Base-by-base conservation (phyloP, 37 sponge, comb jelly and placozoan genomes). In the Halichondria panicea region DNA sequence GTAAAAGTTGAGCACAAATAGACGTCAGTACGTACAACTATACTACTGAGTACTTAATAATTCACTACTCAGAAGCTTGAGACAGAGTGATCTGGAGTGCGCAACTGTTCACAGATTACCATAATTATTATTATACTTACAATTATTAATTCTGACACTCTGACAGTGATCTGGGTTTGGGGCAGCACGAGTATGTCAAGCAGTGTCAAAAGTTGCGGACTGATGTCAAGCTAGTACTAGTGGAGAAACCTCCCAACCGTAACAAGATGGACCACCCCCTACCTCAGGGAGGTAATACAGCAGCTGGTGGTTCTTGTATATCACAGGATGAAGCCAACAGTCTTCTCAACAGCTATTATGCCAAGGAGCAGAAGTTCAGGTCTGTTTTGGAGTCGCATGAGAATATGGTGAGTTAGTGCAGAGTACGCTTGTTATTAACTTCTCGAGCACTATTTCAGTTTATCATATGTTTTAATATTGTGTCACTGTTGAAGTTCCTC, bases 131-230 rank as follows among this genome's bases (percentile, higher is more conserved):
- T n/a, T n/a, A n/a, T n/a, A n/a, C n/a, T n/a, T n/a, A n/a, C n/a
- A 18, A 19, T 21, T 43, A 5, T 32, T 7, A 18, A 37, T 28
- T 59, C 24, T 70, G 35, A 12, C 19, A 43, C 13, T 70, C 76
- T 37, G 22, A 63, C 42, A 79, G 87, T 38, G 32, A 73, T 32
- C 43, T n/a, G 1, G 39, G 33, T 0, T 43, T 79, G 19, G 18
- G 55, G 43, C 75, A 79, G 53, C 79, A 79, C 31, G 87, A 80
- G 54, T 86, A 79, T 55, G 61, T 80, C 43, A 61, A 86, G 40
- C 74, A 86, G 38, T 74, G 87, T 55, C 63, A 43, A 0, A 86
- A 86, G 65, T 73, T 86, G 13, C 18, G 41, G 3, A 12, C 50
- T 11, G 68, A 64, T 7, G 87, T 78, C 1, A 56, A 74, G 24